These are phyloP conservation scores for Raja brachyura DNA, from an alignment of 2,113 vertebrate species.

Conservation along the genomic window DNA sequence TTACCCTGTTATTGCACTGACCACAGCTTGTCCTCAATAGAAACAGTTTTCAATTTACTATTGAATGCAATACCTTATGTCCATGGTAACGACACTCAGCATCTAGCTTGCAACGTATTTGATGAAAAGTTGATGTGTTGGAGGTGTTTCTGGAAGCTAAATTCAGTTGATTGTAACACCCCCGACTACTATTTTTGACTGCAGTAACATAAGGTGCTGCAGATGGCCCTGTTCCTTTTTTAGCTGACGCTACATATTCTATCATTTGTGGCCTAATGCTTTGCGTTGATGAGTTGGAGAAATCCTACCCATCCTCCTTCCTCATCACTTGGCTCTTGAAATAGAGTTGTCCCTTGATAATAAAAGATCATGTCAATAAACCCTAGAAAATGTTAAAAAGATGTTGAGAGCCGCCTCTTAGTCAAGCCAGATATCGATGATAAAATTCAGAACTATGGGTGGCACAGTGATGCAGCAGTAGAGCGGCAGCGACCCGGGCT, in stretches of 20 bases:
- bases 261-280: background rate
- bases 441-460: too few relatives aligned
- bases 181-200: background rate
- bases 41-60: constrained; percentile 46
- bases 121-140: background rate
- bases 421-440: too few relatives aligned
- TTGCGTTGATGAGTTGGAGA: background rate
- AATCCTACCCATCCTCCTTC: background rate
- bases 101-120: constrained; percentile 42
- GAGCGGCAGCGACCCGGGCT: too few relatives aligned
- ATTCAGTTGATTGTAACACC: background rate
- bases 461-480: too few relatives aligned
- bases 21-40: constrained; percentile 47
- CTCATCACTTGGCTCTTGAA: too few relatives aligned
- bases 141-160: background rate
- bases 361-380: too few relatives aligned
- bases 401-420: too few relatives aligned
- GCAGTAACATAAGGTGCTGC: background rate
- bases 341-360: too few relatives aligned
- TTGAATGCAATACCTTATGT: constrained; percentile 43
- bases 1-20: constrained; percentile 41
- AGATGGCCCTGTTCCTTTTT: background rate
- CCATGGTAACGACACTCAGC: constrained; percentile 45
- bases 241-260: background rate
- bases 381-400: too few relatives aligned